phyloP scores from a whole-genome alignment of 2,888 invertebrate genomes.

The Drosophila meridionalis region DNA sequence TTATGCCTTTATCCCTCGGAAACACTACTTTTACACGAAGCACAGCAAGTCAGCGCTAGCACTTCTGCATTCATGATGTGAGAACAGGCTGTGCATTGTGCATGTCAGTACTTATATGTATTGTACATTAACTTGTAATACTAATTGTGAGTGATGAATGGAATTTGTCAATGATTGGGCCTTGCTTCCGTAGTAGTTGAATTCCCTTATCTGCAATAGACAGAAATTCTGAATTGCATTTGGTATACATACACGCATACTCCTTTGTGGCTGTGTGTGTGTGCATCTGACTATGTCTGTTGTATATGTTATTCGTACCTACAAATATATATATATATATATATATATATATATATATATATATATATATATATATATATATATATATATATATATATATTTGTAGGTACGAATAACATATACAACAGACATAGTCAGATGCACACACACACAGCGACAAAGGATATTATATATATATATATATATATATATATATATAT shows the following conservation, averaged over 20 bases:
- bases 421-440: not conserved
- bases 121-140: not conserved
- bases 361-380: not conserved
- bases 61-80: constrained; percentile 2
- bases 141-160: not conserved
- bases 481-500: constrained; percentile 4
- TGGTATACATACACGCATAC: constrained; percentile 66
- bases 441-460: not conserved
- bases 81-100: not conserved
- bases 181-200: constrained; percentile 6
- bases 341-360: not conserved
- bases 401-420: constrained; percentile 7
- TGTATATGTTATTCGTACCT: constrained; percentile 6
- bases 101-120: too few species aligned
- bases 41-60: not conserved
- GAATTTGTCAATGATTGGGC: not conserved
- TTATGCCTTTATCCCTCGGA: not conserved
- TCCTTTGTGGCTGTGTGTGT: not conserved
- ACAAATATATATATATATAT: not conserved
- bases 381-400: not conserved
- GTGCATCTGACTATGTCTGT: not conserved
- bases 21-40: not conserved
- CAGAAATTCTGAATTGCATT: constrained; percentile 51
- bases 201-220: constrained; percentile 53
- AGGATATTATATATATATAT: not conserved